Conservation (phyloP, 2,797 vertebrate species). For the Takifugu ocellatus region DNA sequence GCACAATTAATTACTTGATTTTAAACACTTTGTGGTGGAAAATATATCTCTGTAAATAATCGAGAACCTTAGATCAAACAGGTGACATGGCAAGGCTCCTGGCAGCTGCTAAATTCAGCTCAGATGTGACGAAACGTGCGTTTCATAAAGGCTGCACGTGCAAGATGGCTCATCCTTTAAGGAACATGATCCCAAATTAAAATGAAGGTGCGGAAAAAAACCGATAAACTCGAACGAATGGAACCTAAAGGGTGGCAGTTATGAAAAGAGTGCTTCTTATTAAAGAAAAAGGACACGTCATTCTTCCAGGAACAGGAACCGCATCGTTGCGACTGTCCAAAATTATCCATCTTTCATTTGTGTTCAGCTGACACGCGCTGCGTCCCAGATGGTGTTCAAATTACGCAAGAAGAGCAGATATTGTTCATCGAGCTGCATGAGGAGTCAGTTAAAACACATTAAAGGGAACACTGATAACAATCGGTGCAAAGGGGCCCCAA, state of each 20-base stretch:
- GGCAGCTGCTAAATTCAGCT: conserved; percentile 2
- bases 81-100: background rate
- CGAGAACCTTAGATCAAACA: background rate
- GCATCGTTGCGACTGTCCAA: conserved; percentile 6
- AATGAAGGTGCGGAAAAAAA: background rate
- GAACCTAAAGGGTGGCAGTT: too few species aligned
- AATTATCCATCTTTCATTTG: conserved; percentile 28
- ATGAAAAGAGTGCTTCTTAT: too few species aligned
- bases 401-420: conserved; percentile 42
- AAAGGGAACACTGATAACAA: conserved; percentile 4
- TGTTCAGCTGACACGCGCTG: conserved; percentile 52
- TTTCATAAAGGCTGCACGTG: background rate
- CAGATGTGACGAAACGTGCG: background rate
- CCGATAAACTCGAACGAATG: background rate
- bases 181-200: conserved; percentile 1
- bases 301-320: conserved; percentile 11
- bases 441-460: conserved; percentile 28
- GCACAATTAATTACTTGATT: too few species aligned
- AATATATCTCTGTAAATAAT: background rate
- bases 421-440: conserved; percentile 25
- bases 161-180: conserved; percentile 17
- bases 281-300: background rate
- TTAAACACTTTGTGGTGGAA: too few species aligned
- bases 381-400: conserved; percentile 51
- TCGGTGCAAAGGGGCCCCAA: background rate